A percentile compares a stretch with the other conserved stretches of the same genome.
These are phyloP conservation scores for Caerostris darwini DNA, from an alignment of 1,140 invertebrate genomes.

Conservation along the genomic window DNA sequence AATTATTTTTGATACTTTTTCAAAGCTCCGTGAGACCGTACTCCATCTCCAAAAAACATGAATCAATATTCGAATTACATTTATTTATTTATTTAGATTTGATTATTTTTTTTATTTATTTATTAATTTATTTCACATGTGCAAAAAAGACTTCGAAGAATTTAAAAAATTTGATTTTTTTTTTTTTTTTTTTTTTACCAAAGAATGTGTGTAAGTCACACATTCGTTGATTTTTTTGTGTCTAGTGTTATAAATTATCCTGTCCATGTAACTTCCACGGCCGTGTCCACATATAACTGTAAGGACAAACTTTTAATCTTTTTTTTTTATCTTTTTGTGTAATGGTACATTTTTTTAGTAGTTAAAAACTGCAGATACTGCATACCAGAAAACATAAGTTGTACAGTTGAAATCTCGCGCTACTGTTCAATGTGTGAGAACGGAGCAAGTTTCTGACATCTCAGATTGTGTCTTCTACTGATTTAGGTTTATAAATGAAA, in stretches of 20 bases:
- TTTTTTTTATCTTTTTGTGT: neutral
- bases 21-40: constrained; percentile 17
- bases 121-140: neutral
- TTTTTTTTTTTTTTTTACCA: neutral
- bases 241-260: neutral
- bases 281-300: neutral
- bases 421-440: constrained; percentile 38
- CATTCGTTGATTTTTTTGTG: neutral
- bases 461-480: neutral
- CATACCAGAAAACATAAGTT: constrained; percentile 71
- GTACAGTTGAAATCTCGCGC: constrained; percentile 55
- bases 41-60: neutral
- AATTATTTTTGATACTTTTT: constrained; percentile 11
- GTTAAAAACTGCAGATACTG: constrained; percentile 76
- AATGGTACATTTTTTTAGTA: neutral
- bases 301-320: neutral
- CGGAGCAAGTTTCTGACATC: neutral
- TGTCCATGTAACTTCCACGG: neutral
- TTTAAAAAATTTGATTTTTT: neutral
- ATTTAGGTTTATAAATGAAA: neutral
- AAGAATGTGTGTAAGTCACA: neutral
- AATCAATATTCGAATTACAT: no score
- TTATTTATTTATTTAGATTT: no score
- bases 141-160: neutral
- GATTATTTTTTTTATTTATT: no score